Evolutionary conservation across 64 coral and sea anemone species (phyloP).

Genomic region (Pocillopora verrucosa): DNA sequence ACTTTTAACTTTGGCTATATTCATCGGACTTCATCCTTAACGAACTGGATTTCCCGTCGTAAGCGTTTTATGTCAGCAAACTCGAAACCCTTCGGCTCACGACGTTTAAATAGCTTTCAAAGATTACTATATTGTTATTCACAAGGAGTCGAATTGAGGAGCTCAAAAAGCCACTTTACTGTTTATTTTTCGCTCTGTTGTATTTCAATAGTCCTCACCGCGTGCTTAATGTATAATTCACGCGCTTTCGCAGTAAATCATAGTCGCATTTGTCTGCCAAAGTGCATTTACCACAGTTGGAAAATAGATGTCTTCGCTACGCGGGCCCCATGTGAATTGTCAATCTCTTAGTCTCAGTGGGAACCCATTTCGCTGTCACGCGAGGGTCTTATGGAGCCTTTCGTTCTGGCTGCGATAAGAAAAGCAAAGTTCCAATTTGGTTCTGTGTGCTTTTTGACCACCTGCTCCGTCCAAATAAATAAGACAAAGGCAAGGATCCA

Average conservation of each 20-base stretch:
- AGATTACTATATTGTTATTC: constrained; percentile 1
- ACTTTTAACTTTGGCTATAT: constrained; percentile 41
- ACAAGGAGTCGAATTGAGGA: constrained; percentile 19
- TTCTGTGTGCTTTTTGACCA: constrained; percentile 19
- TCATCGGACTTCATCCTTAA: background rate
- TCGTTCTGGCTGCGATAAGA: constrained; percentile 3
- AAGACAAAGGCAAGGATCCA: constrained; percentile 20
- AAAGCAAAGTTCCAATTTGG: background rate
- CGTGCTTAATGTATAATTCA: constrained; percentile 37
- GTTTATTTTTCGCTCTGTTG: constrained; percentile 29
- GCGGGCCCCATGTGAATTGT: constrained; percentile 12
- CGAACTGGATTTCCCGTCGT: background rate
- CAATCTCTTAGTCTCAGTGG: constrained; percentile 11
- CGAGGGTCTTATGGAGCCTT: background rate
- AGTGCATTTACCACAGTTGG: background rate
- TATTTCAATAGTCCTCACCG: background rate
- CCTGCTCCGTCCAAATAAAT: constrained; percentile 28
- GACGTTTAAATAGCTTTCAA: constrained; percentile 3
- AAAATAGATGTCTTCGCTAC: background rate
- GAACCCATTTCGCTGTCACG: constrained; percentile 2
- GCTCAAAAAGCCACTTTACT: background rate
- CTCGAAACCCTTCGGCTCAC: background rate
- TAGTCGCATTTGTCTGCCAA: background rate
- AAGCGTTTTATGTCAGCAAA: background rate
- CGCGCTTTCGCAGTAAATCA: background rate